Conservation (phyloP, 2,113 vertebrate species). For the Brachyistius frenatus region DNA sequence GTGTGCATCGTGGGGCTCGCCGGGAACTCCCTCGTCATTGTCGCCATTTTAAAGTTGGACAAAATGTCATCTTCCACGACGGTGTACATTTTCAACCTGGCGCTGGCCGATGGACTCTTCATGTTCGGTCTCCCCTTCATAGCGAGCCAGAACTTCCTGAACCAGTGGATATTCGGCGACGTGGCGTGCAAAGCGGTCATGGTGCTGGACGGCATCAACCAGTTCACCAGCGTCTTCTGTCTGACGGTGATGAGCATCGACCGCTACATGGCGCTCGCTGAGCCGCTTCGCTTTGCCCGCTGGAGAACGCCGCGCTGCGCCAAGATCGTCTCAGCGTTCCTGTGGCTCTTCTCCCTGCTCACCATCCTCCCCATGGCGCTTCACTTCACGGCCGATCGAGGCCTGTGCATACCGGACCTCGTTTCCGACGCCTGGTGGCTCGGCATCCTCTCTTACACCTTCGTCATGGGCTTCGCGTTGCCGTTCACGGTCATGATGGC, state of each 20-base stretch:
- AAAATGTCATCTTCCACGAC: slow-evolving; percentile 83
- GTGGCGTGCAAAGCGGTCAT: slow-evolving; percentile 81
- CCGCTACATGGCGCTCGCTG: slow-evolving; percentile 81
- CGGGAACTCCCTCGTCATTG: slow-evolving; percentile 82
- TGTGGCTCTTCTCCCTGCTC: slow-evolving; percentile 83
- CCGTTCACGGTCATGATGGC: slow-evolving; percentile 79
- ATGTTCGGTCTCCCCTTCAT: slow-evolving; percentile 86
- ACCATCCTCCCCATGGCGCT: slow-evolving; percentile 85
- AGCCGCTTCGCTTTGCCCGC: slow-evolving; percentile 73
- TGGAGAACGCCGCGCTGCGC: slow-evolving; percentile 79
- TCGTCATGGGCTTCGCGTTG: slow-evolving; percentile 83
- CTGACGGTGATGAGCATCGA: slow-evolving; percentile 85
- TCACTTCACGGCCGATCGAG: slow-evolving; percentile 70
- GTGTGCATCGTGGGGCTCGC: slow-evolving; percentile 81
- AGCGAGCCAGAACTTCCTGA: slow-evolving; percentile 81
- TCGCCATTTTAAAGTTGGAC: slow-evolving; percentile 80
- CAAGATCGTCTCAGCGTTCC: slow-evolving; percentile 71
- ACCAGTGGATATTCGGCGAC: slow-evolving; percentile 82
- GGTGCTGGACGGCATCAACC: slow-evolving; percentile 86
- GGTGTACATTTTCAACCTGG: slow-evolving; percentile 86
- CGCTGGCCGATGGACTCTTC: slow-evolving; percentile 85
- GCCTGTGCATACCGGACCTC: slow-evolving; percentile 73
- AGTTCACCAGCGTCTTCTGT: slow-evolving; percentile 87
- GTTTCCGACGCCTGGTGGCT: slow-evolving; percentile 73
- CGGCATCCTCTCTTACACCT: slow-evolving; percentile 80